These are phyloP conservation scores for Drosophila prosaltans DNA, from an alignment of 1,140 invertebrate genomes.

Conservation along the genomic window DNA sequence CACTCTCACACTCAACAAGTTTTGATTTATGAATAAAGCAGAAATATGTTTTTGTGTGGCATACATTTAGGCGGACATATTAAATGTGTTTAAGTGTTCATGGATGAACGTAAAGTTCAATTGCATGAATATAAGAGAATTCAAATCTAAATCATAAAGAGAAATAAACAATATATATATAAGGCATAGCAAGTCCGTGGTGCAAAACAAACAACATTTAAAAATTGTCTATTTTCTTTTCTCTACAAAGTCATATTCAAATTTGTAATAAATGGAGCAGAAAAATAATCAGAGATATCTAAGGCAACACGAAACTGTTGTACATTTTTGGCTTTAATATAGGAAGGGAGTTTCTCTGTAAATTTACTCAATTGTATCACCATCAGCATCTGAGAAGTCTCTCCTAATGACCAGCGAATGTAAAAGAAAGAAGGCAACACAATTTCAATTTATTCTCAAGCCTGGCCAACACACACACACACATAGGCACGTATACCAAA, in stretches of 20 bases:
- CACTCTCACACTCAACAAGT: background rate
- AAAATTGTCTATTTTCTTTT: slow-evolving; percentile 14
- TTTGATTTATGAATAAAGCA: slow-evolving; percentile 14
- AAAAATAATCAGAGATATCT: slow-evolving; percentile 2
- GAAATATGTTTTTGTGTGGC: slow-evolving; percentile 13
- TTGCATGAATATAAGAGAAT: too few species aligned
- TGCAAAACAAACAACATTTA: background rate
- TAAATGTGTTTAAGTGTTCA: background rate
- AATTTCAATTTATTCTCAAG: slow-evolving; percentile 67
- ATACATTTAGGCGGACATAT: slow-evolving; percentile 4
- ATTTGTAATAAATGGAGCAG: slow-evolving; percentile 32
- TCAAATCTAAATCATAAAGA: too few species aligned
- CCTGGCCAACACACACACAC: slow-evolving; percentile 15
- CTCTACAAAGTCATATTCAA: slow-evolving; percentile 49
- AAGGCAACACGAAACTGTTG: background rate
- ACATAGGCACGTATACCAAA: background rate
- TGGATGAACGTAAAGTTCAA: too few species aligned
- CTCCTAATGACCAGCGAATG: slow-evolving; percentile 8
- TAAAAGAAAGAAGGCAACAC: slow-evolving; percentile 43
- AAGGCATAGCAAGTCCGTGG: too few species aligned
- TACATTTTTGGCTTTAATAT: background rate
- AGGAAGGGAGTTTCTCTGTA: background rate
- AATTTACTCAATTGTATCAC: slow-evolving; percentile 13
- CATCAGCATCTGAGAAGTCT: slow-evolving; percentile 24
- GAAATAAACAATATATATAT: too few species aligned